phyloP scores from a whole-genome alignment of 2,797 vertebrate species.

The Notolepis coatsorum region DNA sequence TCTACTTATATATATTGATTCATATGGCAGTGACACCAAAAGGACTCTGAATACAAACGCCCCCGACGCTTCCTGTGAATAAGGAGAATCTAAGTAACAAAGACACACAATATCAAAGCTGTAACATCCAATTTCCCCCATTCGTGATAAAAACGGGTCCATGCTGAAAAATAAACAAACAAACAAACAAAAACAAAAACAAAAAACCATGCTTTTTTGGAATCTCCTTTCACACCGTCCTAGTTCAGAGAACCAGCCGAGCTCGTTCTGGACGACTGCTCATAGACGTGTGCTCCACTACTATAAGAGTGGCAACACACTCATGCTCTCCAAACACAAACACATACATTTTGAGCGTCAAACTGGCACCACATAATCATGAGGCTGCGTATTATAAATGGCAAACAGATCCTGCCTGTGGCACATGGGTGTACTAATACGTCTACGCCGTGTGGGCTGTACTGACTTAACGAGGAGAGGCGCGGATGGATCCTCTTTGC shows the following conservation, averaged over 20 bases:
- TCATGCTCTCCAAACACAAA: not conserved
- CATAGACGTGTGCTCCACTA: not conserved
- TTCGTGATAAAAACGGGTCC: conserved; percentile 18
- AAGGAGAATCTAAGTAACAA: conserved; percentile 41
- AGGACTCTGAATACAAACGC: conserved; percentile 50
- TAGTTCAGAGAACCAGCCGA: not conserved
- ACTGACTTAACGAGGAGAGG: not conserved
- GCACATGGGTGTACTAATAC: not conserved
- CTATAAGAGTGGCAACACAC: conserved; percentile 19
- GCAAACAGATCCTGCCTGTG: not conserved
- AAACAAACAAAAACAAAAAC: too few relatives aligned
- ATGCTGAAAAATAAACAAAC: conserved; percentile 6
- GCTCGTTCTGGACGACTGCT: not conserved
- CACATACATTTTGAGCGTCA: not conserved
- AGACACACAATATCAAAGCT: conserved; percentile 29
- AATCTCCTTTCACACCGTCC: conserved; percentile 25
- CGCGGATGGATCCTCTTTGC: not conserved
- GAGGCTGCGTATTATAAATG: not conserved
- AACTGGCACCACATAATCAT: too few relatives aligned
- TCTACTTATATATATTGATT: conserved; percentile 81
- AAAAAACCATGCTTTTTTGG: conserved; percentile 61
- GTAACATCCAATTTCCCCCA: conserved; percentile 31
- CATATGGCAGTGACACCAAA: conserved; percentile 73
- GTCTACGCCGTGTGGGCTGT: not conserved
- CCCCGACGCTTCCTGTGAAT: conserved; percentile 21